Evolutionary conservation across 2,888 invertebrate species (phyloP).

Genomic region (Xestia sexstrigata): DNA sequence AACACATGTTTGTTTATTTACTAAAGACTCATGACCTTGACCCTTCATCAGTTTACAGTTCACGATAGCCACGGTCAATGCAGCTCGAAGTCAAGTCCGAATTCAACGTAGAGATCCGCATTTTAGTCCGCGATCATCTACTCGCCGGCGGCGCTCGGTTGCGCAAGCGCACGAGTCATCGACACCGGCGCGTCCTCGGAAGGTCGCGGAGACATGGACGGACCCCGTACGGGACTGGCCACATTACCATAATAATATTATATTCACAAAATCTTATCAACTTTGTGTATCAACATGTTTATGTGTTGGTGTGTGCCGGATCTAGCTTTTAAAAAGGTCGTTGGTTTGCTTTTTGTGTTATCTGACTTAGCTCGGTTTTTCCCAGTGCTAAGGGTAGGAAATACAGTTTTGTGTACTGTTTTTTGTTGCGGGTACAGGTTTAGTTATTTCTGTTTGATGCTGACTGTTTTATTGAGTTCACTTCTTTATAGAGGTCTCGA

Average conservation of each 20-base stretch:
- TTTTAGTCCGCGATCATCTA: conserved; percentile 64
- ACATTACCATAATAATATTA: conserved; percentile 69
- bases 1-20: background rate
- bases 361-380: conserved; percentile 51
- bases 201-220: conserved; percentile 78
- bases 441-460: background rate
- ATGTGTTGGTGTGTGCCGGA: conserved; percentile 71
- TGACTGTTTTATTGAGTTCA: background rate
- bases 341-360: conserved; percentile 58
- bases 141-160: conserved; percentile 63
- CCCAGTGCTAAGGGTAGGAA: conserved; percentile 46
- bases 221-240: conserved; percentile 70
- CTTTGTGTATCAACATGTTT: conserved; percentile 71
- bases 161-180: conserved; percentile 80
- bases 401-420: conserved; percentile 26
- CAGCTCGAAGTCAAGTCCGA: conserved; percentile 54
- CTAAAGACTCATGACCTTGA: conserved; percentile 37
- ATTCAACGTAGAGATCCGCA: conserved; percentile 52
- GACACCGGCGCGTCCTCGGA: conserved; percentile 82
- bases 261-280: conserved; percentile 69
- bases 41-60: conserved; percentile 24
- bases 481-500: conserved; percentile 15
- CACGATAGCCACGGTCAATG: conserved; percentile 46
- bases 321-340: conserved; percentile 74
- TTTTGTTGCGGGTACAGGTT: conserved; percentile 4